Evolutionary conservation across 2,888 invertebrate genomes (phyloP).

Genomic region (Rhorus exstirpatorius): DNA sequence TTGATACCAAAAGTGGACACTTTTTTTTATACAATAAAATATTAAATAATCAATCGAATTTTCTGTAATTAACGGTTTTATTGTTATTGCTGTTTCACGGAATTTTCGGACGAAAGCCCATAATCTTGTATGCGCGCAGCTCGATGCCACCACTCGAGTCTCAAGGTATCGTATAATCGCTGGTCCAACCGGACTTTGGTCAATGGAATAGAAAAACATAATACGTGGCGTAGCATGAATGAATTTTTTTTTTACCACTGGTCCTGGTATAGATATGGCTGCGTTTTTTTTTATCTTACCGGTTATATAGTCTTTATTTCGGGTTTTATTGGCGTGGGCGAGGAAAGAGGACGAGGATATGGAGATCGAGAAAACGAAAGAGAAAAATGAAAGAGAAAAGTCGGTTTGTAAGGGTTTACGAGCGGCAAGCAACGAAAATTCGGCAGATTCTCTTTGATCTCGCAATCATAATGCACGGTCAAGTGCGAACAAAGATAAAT

Average conservation of each 20-base stretch:
- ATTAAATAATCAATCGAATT: no score
- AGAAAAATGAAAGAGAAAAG: conserved; percentile 33
- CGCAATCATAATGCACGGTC: conserved; percentile 8
- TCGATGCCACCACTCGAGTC: conserved; percentile 8
- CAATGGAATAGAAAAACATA: conserved; percentile 63
- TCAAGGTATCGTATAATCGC: conserved; percentile 13
- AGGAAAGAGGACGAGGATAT: conserved; percentile 23
- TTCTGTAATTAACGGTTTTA: no score
- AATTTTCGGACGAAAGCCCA: neutral
- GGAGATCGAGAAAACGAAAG: conserved; percentile 35
- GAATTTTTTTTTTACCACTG: conserved; percentile 77
- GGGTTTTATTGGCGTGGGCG: conserved; percentile 80
- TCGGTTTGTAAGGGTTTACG: conserved; percentile 75
- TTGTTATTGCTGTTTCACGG: neutral
- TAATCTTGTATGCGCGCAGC: conserved; percentile 16
- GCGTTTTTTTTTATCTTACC: conserved; percentile 62
- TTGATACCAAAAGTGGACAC: no score
- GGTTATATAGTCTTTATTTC: conserved; percentile 80
- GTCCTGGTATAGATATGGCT: conserved; percentile 43
- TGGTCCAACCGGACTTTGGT: conserved; percentile 58
- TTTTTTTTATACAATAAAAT: no score
- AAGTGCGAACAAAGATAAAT: neutral
- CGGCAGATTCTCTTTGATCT: conserved; percentile 80
- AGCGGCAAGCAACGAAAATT: conserved; percentile 74
- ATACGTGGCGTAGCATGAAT: conserved; percentile 78